phyloP scores from a whole-genome alignment of 2,888 invertebrate genomes.

The Gasteruption jaculator region DNA sequence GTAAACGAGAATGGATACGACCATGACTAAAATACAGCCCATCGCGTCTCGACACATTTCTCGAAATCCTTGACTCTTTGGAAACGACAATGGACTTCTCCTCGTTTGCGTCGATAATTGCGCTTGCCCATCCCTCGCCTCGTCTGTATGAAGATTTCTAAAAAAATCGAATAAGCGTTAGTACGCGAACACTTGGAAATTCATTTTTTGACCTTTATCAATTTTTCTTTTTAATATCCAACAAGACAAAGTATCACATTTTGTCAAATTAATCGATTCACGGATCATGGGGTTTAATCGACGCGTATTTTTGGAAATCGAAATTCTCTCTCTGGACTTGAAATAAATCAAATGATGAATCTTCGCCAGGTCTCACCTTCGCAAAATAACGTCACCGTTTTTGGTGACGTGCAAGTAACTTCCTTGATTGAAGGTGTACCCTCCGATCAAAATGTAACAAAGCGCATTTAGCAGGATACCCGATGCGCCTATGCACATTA shows the following conservation, averaged over 20 bases:
- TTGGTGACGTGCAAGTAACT: conserved; percentile 64
- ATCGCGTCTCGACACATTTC: conserved; percentile 63
- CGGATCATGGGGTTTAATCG: no score
- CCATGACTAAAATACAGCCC: conserved; percentile 72
- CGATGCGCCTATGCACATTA: conserved; percentile 66
- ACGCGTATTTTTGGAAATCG: no score
- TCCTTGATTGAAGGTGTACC: conserved; percentile 70
- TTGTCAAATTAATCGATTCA: no score
- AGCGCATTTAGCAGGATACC: conserved; percentile 73
- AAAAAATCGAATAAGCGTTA: conserved; percentile 15
- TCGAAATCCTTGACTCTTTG: conserved; percentile 57
- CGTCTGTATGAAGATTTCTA: conserved; percentile 43
- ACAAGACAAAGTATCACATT: neutral
- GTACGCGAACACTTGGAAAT: neutral
- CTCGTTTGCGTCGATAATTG: conserved; percentile 32
- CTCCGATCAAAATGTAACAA: conserved; percentile 78
- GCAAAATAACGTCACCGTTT: conserved; percentile 60
- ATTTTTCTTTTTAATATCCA: neutral
- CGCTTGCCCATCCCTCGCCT: conserved; percentile 50
- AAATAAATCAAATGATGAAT: neutral
- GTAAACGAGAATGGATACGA: conserved; percentile 61
- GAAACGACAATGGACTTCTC: conserved; percentile 38
- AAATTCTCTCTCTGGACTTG: neutral
- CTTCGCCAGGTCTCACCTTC: conserved; percentile 33
- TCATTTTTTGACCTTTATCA: neutral